Evolutionary conservation across 2,113 vertebrate species (phyloP), one percentile per base, ranked within the genome.

Genomic region (Neolamprologus falcicula): DNA sequence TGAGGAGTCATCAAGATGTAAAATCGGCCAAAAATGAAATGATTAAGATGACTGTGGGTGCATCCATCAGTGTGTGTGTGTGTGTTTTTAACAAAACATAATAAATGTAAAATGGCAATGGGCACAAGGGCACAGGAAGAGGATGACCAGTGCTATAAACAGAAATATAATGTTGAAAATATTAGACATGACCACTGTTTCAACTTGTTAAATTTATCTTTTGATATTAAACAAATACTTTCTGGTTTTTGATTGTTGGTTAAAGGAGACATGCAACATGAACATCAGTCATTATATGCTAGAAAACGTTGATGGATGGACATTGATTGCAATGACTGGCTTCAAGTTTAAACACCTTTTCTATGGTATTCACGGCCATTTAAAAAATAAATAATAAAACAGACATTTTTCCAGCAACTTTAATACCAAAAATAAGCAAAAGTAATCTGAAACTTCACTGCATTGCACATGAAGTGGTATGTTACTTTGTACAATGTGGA

Each of bases 131-230:
- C 26, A 21, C 35, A 47, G 26, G 26, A 50, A 31, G 6, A 50
- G 24, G 45, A 54, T 55, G 78, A 26, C 7, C 14, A 21, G 0
- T 54, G 12, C 0, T 16, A 17, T 26, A 40, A 54, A 45, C 0
- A 57, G 14, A 40, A 57, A 81, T 16, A 28, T 28, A 47, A 2
- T 47, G 68, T 28, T 76, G 4, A 76, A 73, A 45, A 47, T 47
- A 28, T 28, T 47, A 19, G 14, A 76, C 40, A 28, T 76, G 24
- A 16, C 1, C 40, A 47, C 21, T 19, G 2, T 45, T 82, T 28
- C 37, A n/a, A 63, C 55, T 50, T 63, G 37, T 21, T 82, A 47
- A 33, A 61, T 50, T n/a, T 31, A 1, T 55, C 33, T 57, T 40
- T 21, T 52, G 7, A 35, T 52, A 37, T 55, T 54, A 80, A 40